Base-by-base conservation (phyloP, 2,113 vertebrate genomes). In the Talpa occidentalis region DNA sequence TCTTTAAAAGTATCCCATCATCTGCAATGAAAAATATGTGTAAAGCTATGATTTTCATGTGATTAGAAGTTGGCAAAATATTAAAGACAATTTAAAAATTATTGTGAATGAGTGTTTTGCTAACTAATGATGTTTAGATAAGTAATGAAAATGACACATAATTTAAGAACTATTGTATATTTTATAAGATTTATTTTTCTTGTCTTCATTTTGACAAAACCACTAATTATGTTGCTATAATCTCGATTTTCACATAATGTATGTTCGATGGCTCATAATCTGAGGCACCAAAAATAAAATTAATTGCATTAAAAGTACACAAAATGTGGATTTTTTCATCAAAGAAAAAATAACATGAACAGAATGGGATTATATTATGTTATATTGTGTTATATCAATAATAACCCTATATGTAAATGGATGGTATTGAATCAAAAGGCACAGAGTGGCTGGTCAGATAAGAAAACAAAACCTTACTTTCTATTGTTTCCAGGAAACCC, bases 31-130 rank as follows among this genome's bases (percentile, higher is more conserved):
- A 94, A 94, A 82, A 52, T 21, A 77, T 6, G 19, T 28, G 10
- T 22, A 32, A 88, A 94, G 37, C 28, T 86, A 82, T 82, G 66
- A 52, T 78, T 93, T 90, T 89, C 67, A 74, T 60, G 16, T 70
- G 49, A 94, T 76, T 89, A 93, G 93, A 94, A 87, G 26, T 64
- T 96, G 84, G 74, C n/a, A 89, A 94, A 90, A 60, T 90, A 93
- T 79, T 96, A 76, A 96, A 96, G 87, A 86, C 66, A 89, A 91
- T 84, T 91, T 92, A 90, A 84, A 94, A 82, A 88, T 81, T 42
- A 44, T 74, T 76, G 42, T 74, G 70, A 74, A 49, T 86, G 37
- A 62, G 24, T 64, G 59, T 88, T 83, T 64, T 21, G 6, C n/a
- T 93, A 73, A 72, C n/a, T 59, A 87, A 21, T 62, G 6, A 49